Percentiles rank a stretch among this genome's conserved stretches.
These are phyloP conservation scores for Microplitis deprimator DNA, from an alignment of 2,888 invertebrate species.

Conservation along the genomic window DNA sequence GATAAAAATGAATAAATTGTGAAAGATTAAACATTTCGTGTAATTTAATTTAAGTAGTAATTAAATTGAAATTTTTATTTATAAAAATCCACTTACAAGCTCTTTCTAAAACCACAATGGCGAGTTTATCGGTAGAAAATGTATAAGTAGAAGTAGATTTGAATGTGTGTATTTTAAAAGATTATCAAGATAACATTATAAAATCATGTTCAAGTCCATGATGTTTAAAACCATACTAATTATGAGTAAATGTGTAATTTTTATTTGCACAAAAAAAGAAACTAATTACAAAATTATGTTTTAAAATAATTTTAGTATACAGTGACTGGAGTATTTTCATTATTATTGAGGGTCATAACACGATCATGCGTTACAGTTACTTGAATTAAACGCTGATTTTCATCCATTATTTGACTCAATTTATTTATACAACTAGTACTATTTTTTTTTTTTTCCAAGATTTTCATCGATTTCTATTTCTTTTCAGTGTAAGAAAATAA, in stretches of 20 bases:
- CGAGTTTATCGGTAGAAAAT: no score
- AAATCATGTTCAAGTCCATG: neutral
- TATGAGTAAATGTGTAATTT: neutral
- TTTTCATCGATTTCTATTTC: neutral
- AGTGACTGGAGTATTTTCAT: neutral
- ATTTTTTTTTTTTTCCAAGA: neutral
- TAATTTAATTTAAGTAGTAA: neutral
- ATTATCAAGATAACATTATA: neutral
- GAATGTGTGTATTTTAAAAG: neutral
- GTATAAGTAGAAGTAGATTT: no score
- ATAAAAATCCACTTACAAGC: neutral
- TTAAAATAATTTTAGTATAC: neutral
- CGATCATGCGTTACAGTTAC: no score
- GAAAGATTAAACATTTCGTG: neutral
- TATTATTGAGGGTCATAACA: no score
- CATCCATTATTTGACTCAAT: neutral
- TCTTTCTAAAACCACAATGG: no score
- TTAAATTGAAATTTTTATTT: neutral
- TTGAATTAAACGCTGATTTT: no score
- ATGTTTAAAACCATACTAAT: neutral
- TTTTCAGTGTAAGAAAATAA: neutral
- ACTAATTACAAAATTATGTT: neutral
- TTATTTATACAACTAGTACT: neutral
- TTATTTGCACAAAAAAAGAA: neutral
- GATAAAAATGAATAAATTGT: neutral